Evolutionary conservation across 1,140 invertebrate species (phyloP).

Genomic region (Macrostomum lignano): DNA sequence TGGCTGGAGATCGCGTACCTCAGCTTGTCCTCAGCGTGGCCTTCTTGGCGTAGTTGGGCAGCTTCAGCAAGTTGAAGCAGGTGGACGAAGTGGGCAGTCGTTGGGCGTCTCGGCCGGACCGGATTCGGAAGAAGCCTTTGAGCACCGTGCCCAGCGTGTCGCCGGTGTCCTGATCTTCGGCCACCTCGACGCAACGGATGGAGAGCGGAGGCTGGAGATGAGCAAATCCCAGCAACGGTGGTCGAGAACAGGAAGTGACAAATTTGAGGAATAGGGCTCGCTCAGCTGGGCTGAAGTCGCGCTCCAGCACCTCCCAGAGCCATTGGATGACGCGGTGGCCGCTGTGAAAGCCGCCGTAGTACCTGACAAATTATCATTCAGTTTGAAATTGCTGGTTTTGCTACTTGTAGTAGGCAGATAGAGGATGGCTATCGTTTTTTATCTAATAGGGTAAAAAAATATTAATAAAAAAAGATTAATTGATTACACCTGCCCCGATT

Average conservation of each 20-base stretch:
- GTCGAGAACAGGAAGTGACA: slow-evolving; percentile 91
- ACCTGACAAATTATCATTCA: too few relatives aligned
- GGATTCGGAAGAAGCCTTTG: slow-evolving; percentile 80
- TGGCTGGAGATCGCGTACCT: slow-evolving; percentile 85
- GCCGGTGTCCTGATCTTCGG: slow-evolving; percentile 56
- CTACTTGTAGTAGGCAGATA: slow-evolving; percentile 37
- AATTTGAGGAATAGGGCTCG: slow-evolving; percentile 84
- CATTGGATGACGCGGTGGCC: slow-evolving; percentile 84
- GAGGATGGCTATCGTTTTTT: too few relatives aligned
- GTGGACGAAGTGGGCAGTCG: slow-evolving; percentile 88
- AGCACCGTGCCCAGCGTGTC: slow-evolving; percentile 83
- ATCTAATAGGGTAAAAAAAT: too few relatives aligned
- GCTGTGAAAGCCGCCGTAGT: slow-evolving; percentile 95
- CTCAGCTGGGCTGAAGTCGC: slow-evolving; percentile 71
- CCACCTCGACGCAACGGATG: slow-evolving; percentile 89
- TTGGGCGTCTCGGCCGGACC: slow-evolving; percentile 59
- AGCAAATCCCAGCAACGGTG: slow-evolving; percentile 78
- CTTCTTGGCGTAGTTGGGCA: slow-evolving; percentile 93
- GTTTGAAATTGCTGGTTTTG: too few relatives aligned
- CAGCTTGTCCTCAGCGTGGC: slow-evolving; percentile 74
- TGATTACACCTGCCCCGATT: not conserved
- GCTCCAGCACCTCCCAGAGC: slow-evolving; percentile 90
- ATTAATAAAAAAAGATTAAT: not conserved
- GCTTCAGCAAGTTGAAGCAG: slow-evolving; percentile 88
- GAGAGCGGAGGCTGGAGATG: slow-evolving; percentile 91